phyloP scores from a whole-genome alignment of 2,797 vertebrate genomes.

The Mallotus villosus region DNA sequence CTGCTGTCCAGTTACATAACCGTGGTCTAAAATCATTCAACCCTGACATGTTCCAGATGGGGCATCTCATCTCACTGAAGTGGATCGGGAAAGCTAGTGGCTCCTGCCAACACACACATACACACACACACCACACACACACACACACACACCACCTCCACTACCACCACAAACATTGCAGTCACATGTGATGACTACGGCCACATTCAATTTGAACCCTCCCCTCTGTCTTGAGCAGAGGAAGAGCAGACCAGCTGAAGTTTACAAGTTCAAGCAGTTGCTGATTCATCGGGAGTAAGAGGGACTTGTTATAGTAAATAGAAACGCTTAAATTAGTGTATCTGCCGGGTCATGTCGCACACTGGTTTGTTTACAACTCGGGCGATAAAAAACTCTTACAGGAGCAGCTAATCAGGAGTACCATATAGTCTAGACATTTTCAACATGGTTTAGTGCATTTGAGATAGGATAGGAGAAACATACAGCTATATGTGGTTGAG shows the following conservation, averaged over 20 bases:
- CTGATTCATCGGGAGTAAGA: background rate
- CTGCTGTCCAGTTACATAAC: constrained; percentile 44
- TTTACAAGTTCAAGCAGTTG: too few species aligned
- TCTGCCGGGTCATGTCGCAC: background rate
- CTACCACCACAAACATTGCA: constrained; percentile 36
- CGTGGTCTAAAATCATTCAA: constrained; percentile 48
- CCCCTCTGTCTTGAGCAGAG: constrained; percentile 34
- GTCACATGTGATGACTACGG: constrained; percentile 47
- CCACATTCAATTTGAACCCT: constrained; percentile 35
- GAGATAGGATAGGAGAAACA: constrained; percentile 33
- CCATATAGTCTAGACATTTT: constrained; percentile 41
- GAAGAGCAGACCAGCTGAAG: background rate
- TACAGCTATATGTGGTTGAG: constrained; percentile 34
- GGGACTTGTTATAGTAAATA: background rate
- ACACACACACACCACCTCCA: constrained; percentile 23
- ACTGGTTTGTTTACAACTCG: constrained; percentile 13
- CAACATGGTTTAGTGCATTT: constrained; percentile 34
- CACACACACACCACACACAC: constrained; percentile 25
- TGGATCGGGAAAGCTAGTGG: constrained; percentile 49
- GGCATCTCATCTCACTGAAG: constrained; percentile 54
- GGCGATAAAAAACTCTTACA: constrained; percentile 24
- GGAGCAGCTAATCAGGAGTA: constrained; percentile 15
- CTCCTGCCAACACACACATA: constrained; percentile 9
- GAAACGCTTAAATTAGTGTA: background rate
- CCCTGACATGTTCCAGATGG: constrained; percentile 52